Base-by-base conservation (phyloP, 2,113 vertebrate species). In the Myiozetetes cayanensis region DNA sequence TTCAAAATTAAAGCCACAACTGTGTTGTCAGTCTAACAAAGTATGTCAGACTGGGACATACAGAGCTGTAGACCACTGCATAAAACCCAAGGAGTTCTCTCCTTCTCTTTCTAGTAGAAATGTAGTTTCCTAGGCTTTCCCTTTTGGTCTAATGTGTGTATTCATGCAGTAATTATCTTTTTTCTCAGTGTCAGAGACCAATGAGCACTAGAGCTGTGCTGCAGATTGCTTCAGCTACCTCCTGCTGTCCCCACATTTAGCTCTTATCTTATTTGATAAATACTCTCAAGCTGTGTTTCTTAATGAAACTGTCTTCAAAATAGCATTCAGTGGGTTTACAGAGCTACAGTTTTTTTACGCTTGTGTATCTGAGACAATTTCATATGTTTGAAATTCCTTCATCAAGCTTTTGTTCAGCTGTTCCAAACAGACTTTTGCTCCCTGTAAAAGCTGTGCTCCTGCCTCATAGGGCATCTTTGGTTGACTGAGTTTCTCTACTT, bases 171-270 rank as follows among this genome's bases (percentile, higher is more conserved):
- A 81, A 73, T 89, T 82, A 33, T 21, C 37, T 47, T 89, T 94
- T 67, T 76, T 87, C 70, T 85, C 10, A 17, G n/a, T 39, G 28
- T 91, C 70, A 87, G 87, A 76, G 81, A 62, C n/a, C 6, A 21
- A 56, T 75, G 74, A 85, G 44, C 58, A 50, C 25, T 47, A 73
- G 70, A 67, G 74, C 62, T 94, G 93, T 86, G 80, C 66, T 90
- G 58, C 77, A 96, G 87, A 93, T 95, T 92, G 91, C 62, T 94
- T 95, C 62, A 79, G 78, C 87, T 89, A 66, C 77, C 66, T 96
- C 89, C 94, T 67, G 89, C 80, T 89, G 87, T 92, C 73, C 43
- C 74, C 0, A 0, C 49, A 10, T 66, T 44, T 53, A 82, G 56
- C 66, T 82, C 84, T 93, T 81, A 70, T 93, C 70, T 93, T 91